Base-by-base conservation (phyloP, 2,113 vertebrate species). In the Etia nguti region DNA sequence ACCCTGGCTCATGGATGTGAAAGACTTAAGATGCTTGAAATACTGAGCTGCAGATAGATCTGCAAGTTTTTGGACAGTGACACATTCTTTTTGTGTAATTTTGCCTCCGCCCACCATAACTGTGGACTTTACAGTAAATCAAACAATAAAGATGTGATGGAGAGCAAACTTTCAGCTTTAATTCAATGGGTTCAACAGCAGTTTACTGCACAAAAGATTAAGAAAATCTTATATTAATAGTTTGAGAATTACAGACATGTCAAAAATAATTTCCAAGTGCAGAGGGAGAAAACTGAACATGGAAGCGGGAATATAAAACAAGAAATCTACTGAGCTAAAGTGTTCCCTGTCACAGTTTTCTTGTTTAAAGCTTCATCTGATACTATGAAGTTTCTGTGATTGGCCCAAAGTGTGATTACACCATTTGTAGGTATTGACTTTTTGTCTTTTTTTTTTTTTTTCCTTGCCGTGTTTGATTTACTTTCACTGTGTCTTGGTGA, bases 391-490 rank as follows among this genome's bases (percentile, higher is more conserved):
- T 34, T 8, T 56, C 65, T 16, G 18, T 54, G 11, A 59, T 46
- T 43, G 24, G 15, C 3, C 11, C 6, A 24, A 41, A 57, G 10
- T 68, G 24, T 48, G 4, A 55, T 38, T 82, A 18, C 8, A 81
- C 48, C 10, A 48, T 34, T 55, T 83, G 0, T 29, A 29, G 24
- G 0, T 31, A 11, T 11, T 10, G 22, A 11, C 1, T n/a, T n/a
- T n/a, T n/a, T n/a, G 15, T 18, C 43, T 48, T 48, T 0, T 11
- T 10, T 20, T 31, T 48, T 1, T 73, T 48, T 29, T n/a, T n/a
- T n/a, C n/a, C 4, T 56, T 57, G 43, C 22, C 54, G 3, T 48
- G 9, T 77, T 31, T 82, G 15, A 79, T 60, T 48, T 3, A 7
- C 36, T 52, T 77, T 43, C 2, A 4, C 20, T 80, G 11, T 92